Percentiles rank a stretch among this genome's conserved stretches.
Conservation (phyloP, 2,797 vertebrate species). For the Gymnoscopelus microlampas region DNA sequence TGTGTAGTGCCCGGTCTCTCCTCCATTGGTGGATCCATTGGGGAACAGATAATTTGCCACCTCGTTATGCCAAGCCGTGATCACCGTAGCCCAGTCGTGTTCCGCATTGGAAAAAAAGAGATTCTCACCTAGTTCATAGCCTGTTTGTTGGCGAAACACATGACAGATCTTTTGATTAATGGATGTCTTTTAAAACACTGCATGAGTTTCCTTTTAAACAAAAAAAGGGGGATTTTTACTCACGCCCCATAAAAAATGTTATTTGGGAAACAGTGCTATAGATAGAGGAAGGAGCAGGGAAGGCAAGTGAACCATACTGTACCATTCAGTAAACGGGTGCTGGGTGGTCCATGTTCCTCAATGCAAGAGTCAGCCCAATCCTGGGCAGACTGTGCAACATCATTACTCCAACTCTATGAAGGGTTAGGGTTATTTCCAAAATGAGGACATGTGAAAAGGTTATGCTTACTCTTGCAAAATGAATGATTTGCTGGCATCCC, state of each 20-base stretch:
- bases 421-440: constrained; percentile 18
- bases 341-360: constrained; percentile 60
- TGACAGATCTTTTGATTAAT: constrained; percentile 31
- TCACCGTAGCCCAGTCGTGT: constrained; percentile 41
- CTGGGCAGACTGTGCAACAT: constrained; percentile 57
- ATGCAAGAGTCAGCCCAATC: constrained; percentile 73
- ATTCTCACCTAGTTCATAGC: constrained; percentile 78
- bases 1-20: constrained; percentile 72
- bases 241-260: no score
- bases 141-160: constrained; percentile 59
- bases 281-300: neutral
- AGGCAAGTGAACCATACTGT: constrained; percentile 4
- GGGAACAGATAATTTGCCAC: constrained; percentile 59
- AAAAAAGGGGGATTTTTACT: no score
- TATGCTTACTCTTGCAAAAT: neutral
- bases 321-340: constrained; percentile 62
- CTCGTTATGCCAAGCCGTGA: constrained; percentile 73
- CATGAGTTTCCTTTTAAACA: neutral
- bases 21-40: constrained; percentile 44
- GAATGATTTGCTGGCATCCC: neutral
- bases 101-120: constrained; percentile 43
- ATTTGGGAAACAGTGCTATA: no score
- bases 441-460: neutral
- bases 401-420: constrained; percentile 62
- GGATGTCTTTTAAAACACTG: neutral